Base-by-base conservation (phyloP, 2,113 vertebrate species). In the Heterotis niloticus region DNA sequence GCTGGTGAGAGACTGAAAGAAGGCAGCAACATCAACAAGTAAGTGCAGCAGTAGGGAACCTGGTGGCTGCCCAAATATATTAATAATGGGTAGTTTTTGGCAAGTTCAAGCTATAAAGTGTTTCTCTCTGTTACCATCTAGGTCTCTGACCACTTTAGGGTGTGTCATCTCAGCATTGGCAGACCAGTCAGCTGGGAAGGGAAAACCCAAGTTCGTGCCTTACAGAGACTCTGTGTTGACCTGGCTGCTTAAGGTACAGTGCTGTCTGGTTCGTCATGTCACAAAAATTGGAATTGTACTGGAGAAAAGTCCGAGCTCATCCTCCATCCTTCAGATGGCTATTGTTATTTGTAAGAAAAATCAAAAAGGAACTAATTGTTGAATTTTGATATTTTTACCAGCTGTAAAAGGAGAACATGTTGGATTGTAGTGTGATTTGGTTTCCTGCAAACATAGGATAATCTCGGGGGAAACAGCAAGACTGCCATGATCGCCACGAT, bases 21-120 rank as follows among this genome's bases (percentile, higher is more conserved):
- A 89, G 96, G 97, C 88, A 98, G 96, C 92, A 99, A 98, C 89
- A 99, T 99, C 83, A 99, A 99, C 93, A 99, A 96, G 98, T 99
- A 60, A 73, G 90, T 56, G 2, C 5, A 5, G 34, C 34, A 44
- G 34, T 44, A 44, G 34, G 7, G 34, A 44, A 2, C 60, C 14
- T 62, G 59, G 13, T 17, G 2, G 59, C 18, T 20, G 18, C 2
- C 59, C 13, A 44, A 7, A 44, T 44, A 44, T 44, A 7, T 44
- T 44, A 44, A 62, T 62, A 3, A 62, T 4, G 13, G 59, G 59
- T 62, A 62, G 59, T 62, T 44, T 4, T 44, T 44, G 34, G 34
- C 2, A 44, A 44, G 34, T 44, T 44, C 34, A 44, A 44, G 34
- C 34, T 44, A 44, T 44, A 44, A 70, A 29, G 10, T 18, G 10